Conservation (phyloP, 2,888 invertebrate genomes). For the Rhagonycha lutea region DNA sequence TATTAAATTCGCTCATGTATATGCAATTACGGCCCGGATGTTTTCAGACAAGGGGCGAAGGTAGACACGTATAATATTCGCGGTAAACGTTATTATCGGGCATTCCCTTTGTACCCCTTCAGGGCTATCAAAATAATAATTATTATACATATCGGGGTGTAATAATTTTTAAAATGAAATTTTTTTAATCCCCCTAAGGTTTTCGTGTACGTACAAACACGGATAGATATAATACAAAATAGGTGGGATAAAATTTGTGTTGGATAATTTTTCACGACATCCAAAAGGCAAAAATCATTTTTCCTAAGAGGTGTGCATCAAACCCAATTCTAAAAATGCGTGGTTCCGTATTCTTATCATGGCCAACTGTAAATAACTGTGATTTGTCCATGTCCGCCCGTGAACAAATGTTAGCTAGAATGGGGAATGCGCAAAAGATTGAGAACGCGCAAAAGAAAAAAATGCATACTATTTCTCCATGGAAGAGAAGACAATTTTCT, state of each 20-base stretch:
- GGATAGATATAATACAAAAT: not conserved
- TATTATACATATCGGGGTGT: conserved; percentile 1
- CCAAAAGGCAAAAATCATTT: conserved; percentile 12
- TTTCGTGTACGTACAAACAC: not conserved
- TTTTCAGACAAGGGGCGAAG: conserved; percentile 46
- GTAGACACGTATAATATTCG: conserved; percentile 34
- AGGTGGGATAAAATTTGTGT: not conserved
- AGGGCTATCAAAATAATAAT: conserved; percentile 24
- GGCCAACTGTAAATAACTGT: conserved; percentile 55
- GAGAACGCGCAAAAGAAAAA: conserved; percentile 53
- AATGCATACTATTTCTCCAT: conserved; percentile 53
- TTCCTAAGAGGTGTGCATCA: conserved; percentile 20
- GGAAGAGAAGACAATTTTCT: conserved; percentile 57
- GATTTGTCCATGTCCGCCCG: conserved; percentile 56
- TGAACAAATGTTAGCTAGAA: conserved; percentile 49
- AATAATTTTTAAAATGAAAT: not conserved
- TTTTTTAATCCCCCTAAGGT: not conserved
- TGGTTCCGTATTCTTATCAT: conserved; percentile 52
- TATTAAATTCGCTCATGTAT: conserved; percentile 59
- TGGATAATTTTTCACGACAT: not conserved
- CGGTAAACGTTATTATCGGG: conserved; percentile 44
- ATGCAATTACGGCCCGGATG: conserved; percentile 55
- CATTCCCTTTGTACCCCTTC: conserved; percentile 35
- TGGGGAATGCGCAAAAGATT: conserved; percentile 55
- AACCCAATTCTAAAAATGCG: conserved; percentile 14